Base-by-base conservation (phyloP, 2,888 invertebrate genomes). In the Sphaerophoria taeniata region DNA sequence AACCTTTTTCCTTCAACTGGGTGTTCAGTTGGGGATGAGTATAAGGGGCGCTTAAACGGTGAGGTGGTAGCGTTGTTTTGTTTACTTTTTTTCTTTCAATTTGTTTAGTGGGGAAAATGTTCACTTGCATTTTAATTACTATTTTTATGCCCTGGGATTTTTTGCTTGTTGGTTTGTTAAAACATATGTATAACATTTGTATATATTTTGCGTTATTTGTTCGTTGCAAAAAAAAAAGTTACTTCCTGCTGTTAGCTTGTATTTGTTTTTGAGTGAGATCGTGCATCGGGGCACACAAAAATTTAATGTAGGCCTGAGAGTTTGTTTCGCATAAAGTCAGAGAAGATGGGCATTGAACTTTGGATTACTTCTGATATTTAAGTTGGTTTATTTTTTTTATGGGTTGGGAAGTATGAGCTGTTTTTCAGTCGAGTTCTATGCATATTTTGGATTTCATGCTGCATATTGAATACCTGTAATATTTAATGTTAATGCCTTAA, bases 1-100 rank as follows among this genome's bases (percentile, higher is more conserved):
- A 89, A 89, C 89, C 89, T 89, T 89, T 89, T 80, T 88, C 88
- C 89, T 89, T 89, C 88, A 87, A 87, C 87, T 53, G 60, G 53
- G 69, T 33, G 73, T 55, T 79, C 51, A 56, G 24, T 4, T 60
- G 16, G 43, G 55, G 43, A 11, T 43, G 43, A 12, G 43, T 43
- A 24, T 24, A 24, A 24, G 45, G 65, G 70, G 51, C 67, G 51
- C 3, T 16, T 65, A 53, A 6, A 11, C 14, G 14, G 14, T 61
- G 36, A 3, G 24, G 33, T 31, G 34, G 61, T 24, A 7, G 39
- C 14, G 14, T 51, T 58, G 31, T 65, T 4, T 69, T 67, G 34
- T 56, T 73, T 7, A 9, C 2, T 74, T 51, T 65, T 56, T n/a
- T 36, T 43, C 34, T 70, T 56, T 43, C 69, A 72, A 83, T 83